Percentiles rank a stretch among this genome's conserved stretches.
Conservation (phyloP, 2,113 vertebrate species). For the Ornithorhynchus anatinus region DNA sequence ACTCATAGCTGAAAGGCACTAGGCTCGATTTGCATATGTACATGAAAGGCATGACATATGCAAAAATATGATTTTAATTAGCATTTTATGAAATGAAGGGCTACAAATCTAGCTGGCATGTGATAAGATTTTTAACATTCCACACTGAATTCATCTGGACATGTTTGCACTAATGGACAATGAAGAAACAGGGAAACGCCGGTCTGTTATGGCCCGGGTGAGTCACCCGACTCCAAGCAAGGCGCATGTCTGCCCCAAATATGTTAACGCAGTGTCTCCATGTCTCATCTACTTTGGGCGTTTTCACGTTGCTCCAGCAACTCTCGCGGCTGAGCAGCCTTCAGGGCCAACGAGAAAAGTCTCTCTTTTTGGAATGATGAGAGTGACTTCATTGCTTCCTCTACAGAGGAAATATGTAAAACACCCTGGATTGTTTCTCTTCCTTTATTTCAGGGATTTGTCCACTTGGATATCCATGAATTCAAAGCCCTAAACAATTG, state of each 20-base stretch:
- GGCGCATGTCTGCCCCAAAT: conserved; percentile 36
- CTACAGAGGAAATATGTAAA: conserved; percentile 66
- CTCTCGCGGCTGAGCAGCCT: conserved; percentile 63
- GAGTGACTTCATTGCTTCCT: conserved; percentile 71
- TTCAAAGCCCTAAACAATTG: conserved; percentile 39
- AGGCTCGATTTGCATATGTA: conserved; percentile 91
- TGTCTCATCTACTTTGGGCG: conserved; percentile 37
- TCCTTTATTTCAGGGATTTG: conserved; percentile 32
- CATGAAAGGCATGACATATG: conserved; percentile 96
- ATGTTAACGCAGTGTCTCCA: conserved; percentile 35
- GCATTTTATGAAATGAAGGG: conserved; percentile 90
- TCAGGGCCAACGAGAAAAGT: conserved; percentile 57
- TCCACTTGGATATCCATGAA: conserved; percentile 6
- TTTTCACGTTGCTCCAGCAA: conserved; percentile 55
- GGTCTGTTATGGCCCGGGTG: conserved; percentile 13
- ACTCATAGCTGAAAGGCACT: conserved; percentile 97
- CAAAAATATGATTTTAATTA: conserved; percentile 98
- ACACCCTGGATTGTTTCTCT: conserved; percentile 69
- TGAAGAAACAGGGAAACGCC: conserved; percentile 38
- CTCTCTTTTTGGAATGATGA: conserved; percentile 66
- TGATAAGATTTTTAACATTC: conserved; percentile 90
- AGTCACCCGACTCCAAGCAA: conserved; percentile 44
- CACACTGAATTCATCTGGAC: conserved; percentile 82
- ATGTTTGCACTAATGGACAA: conserved; percentile 74
- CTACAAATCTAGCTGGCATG: conserved; percentile 96